Base-by-base conservation (phyloP, 37 sponge, comb jelly and placozoan genomes). In the Spongia lamella region DNA sequence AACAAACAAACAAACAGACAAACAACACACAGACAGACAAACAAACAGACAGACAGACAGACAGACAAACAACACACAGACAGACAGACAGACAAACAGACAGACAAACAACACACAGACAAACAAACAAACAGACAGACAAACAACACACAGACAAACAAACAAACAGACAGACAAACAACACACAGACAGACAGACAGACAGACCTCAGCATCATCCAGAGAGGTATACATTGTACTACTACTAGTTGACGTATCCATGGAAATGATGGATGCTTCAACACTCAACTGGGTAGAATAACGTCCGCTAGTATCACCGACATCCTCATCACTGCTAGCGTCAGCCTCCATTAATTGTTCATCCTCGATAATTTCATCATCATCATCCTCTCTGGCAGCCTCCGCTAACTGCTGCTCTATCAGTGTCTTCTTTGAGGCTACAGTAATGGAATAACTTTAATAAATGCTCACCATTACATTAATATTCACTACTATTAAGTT, bases 391-490 rank as follows among this genome's bases (percentile, higher is more conserved):
- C 64, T 66, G 2, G 66, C 70, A 1, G 88, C 88, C 38, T 87
- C 88, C 0, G 82, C 82, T 37, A 87, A 38, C 66, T 87, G 81
- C 17, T 56, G 56, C 67, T 87, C 88, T 52, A 87, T 26, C 16
- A 76, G 64, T 20, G 76, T 52, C 66, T 81, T 81, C 47, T 9
- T 43, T 34, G 83, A 77, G 53, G 82, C 88, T 87, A 67, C 37
- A 36, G 56, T 2, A 40, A 32, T 24, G 39, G 38, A 52, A 69
- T 11, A 69, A 3, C 36, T n/a, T n/a, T n/a, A n/a, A n/a, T n/a
- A 39, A 39, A n/a, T 16, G 9, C 33, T 66, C 67, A 25, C n/a
- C n/a, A n/a, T n/a, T n/a, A n/a, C n/a, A n/a, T n/a, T n/a, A n/a
- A n/a, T n/a, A n/a, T n/a, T n/a, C n/a, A n/a, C n/a, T n/a, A n/a